Base-by-base conservation (phyloP, 2,797 vertebrate genomes). In the Rachycentron canadum region DNA sequence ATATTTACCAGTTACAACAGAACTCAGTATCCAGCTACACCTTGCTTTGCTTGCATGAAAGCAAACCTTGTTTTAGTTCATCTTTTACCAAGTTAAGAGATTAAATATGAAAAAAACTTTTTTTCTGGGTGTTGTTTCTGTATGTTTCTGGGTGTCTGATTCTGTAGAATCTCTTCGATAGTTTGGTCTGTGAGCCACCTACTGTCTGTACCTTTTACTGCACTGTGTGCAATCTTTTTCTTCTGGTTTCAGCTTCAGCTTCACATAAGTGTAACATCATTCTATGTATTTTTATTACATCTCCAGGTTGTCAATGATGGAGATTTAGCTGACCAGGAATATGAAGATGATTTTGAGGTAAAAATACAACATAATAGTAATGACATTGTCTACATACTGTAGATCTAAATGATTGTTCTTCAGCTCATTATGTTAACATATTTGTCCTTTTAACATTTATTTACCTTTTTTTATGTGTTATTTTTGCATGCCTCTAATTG, bases 291-390 rank as follows among this genome's bases (percentile, higher is more conserved):
- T 43, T 56, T 41, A 62, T 83, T 13, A 13, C 11, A 3, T 63
- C 69, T 95, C 90, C 92, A 97, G 93, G 83, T 82, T 56, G 91
- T 86, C 84, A 86, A 85, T 59, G 81, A 92, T 40, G 89, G 91
- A 26, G 76, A 43, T 12, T 43, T 21, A 41, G 63, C 81, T 74
- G 85, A 94, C 23, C 60, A 60, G 17, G 91, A 83, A 52, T 97
- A 97, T 87, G 97, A 98, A 86, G 97, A 97, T 63, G 97, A 99
- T 90, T 99, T 99, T 96, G 98, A 99, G 94, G 98, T 99, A 92
- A 79, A 88, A 92, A 59, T 2, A 50, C 7, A 14, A 6, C 0
- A 11, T 5, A 34, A 0, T 32, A 4, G 43, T 26, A n/a, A n/a
- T 19, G 2, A 59, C 69, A 55, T 49, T 25, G 2, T 4, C 14